Conservation (phyloP, 2,113 vertebrate genomes). For the Prionailurus bengalensis region DNA sequence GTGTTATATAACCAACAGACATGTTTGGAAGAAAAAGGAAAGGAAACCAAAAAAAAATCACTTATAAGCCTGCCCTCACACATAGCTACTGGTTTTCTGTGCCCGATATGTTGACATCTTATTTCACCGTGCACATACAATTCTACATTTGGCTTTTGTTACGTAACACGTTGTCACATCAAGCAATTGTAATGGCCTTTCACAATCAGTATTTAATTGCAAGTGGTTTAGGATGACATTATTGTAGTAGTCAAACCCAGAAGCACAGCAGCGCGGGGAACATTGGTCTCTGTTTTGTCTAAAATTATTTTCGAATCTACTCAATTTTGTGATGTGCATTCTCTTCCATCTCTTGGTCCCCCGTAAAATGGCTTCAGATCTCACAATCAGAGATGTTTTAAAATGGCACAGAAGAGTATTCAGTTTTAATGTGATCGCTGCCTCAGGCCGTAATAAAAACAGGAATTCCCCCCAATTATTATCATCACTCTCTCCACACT, state of each 20-base stretch:
- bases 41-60: not conserved
- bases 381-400: slow-evolving; percentile 50
- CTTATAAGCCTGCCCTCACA: not conserved
- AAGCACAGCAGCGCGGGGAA: not conserved
- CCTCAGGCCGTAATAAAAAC: slow-evolving; percentile 68
- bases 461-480: slow-evolving; percentile 64
- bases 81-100: not conserved
- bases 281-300: slow-evolving; percentile 31
- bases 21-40: not conserved
- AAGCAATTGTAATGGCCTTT: not conserved
- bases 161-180: not conserved
- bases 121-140: not conserved
- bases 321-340: not conserved
- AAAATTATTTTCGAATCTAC: slow-evolving; percentile 52
- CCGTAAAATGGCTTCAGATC: not conserved
- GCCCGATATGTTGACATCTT: not conserved
- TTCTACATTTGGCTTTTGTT: not conserved
- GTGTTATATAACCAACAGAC: not conserved
- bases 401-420: slow-evolving; percentile 31
- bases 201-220: slow-evolving; percentile 22
- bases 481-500: not conserved
- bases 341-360: slow-evolving; percentile 18
- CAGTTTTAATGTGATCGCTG: slow-evolving; percentile 62
- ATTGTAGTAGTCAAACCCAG: not conserved
- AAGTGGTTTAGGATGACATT: not conserved